phyloP scores from a whole-genome alignment of 2,888 invertebrate genomes.

The Ecliptopera silaceata region DNA sequence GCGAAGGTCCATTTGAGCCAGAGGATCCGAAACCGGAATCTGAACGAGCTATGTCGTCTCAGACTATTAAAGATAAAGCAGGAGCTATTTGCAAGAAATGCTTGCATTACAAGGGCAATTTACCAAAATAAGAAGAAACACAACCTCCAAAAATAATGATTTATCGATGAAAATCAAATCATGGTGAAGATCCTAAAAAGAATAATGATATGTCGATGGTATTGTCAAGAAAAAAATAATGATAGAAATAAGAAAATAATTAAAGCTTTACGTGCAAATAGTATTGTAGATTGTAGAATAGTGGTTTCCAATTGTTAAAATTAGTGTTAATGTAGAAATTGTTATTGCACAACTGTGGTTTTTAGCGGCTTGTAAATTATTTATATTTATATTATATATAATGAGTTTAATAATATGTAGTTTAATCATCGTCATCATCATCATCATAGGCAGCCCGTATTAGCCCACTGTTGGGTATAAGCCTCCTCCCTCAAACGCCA shows the following conservation, averaged over 20 bases:
- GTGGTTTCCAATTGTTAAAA: slow-evolving; percentile 2
- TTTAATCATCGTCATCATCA: no score
- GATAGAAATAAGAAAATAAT: background rate
- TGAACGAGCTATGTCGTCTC: slow-evolving; percentile 60
- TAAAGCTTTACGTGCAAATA: slow-evolving; percentile 22
- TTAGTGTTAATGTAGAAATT: slow-evolving; percentile 12
- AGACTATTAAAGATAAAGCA: slow-evolving; percentile 68
- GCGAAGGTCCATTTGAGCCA: slow-evolving; percentile 70
- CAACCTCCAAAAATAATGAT: slow-evolving; percentile 12
- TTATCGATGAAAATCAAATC: background rate
- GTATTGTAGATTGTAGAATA: slow-evolving; percentile 14
- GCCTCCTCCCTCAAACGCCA: no score
- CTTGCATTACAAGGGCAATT: slow-evolving; percentile 76
- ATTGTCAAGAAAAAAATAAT: slow-evolving; percentile 3
- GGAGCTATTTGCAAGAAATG: slow-evolving; percentile 81
- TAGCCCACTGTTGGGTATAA: no score
- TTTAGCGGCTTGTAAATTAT: slow-evolving; percentile 10
- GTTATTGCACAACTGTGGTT: slow-evolving; percentile 21
- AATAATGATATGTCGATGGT: slow-evolving; percentile 9
- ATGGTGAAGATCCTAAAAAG: no score
- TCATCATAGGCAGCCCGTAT: no score
- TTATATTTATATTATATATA: background rate
- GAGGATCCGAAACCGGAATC: slow-evolving; percentile 70
- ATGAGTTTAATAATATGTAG: background rate
- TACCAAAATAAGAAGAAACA: slow-evolving; percentile 53